Evolutionary conservation across 1,140 invertebrate genomes (phyloP).

Genomic region (Geopemphigus sp.): DNA sequence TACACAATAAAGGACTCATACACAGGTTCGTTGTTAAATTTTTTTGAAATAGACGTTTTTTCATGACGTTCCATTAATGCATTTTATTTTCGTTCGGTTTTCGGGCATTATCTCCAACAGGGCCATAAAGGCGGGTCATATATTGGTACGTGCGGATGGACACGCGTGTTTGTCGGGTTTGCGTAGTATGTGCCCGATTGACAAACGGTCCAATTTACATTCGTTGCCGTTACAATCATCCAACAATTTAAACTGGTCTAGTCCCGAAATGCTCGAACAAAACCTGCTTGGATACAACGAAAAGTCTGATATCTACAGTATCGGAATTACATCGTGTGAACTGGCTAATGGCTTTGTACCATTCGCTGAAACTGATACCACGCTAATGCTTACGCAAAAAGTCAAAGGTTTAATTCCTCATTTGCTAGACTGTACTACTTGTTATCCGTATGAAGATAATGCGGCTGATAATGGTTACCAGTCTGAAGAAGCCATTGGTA

Average conservation of each 20-base stretch:
- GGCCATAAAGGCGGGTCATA: constrained; percentile 78
- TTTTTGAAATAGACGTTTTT: too few species aligned
- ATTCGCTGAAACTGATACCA: constrained; percentile 76
- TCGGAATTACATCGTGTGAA: constrained; percentile 85
- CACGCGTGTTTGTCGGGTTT: constrained; percentile 72
- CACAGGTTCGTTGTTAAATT: constrained; percentile 65
- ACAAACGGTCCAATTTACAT: constrained; percentile 68
- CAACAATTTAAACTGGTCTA: constrained; percentile 79
- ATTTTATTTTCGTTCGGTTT: background rate
- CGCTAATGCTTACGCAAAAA: constrained; percentile 87
- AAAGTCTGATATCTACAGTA: constrained; percentile 86
- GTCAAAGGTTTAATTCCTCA: constrained; percentile 74
- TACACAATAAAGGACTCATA: constrained; percentile 80
- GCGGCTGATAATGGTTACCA: constrained; percentile 52
- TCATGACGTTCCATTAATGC: background rate
- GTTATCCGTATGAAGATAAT: constrained; percentile 55
- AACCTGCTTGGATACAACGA: constrained; percentile 85
- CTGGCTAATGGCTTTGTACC: constrained; percentile 85
- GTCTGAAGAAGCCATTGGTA: constrained; percentile 53
- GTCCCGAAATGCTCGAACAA: constrained; percentile 85
- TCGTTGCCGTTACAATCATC: constrained; percentile 69
- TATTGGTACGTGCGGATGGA: constrained; percentile 71
- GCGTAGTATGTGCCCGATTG: constrained; percentile 70
- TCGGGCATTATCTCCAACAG: constrained; percentile 54
- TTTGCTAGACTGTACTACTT: constrained; percentile 74